A percentile compares a stretch with the other conserved stretches of the same genome.
phyloP scores from a whole-genome alignment of 2,797 vertebrate genomes.

The Spea hammondii region DNA sequence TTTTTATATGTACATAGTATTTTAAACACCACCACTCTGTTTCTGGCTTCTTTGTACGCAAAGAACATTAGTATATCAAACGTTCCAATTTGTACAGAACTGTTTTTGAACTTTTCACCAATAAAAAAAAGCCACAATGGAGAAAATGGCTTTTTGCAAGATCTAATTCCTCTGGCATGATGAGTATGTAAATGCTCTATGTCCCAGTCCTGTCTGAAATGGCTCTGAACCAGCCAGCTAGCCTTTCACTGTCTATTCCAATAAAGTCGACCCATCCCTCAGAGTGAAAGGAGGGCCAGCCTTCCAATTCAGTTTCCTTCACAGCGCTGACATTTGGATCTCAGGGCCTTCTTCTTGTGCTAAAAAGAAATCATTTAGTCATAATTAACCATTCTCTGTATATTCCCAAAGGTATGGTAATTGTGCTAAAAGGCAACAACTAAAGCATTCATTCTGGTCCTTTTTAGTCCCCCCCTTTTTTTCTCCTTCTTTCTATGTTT shows the following conservation, averaged over 20 bases:
- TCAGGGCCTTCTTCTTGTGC: conserved; percentile 62
- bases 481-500: conserved; percentile 22
- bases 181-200: conserved; percentile 71
- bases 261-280: conserved; percentile 62
- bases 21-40: too few species aligned
- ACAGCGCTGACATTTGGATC: conserved; percentile 68
- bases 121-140: conserved; percentile 57
- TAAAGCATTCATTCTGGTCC: conserved; percentile 67
- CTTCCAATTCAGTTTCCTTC: conserved; percentile 70
- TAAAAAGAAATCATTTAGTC: conserved; percentile 71
- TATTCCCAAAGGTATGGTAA: conserved; percentile 71
- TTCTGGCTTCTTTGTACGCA: too few species aligned
- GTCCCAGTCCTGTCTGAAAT: conserved; percentile 59
- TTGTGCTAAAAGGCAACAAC: conserved; percentile 73
- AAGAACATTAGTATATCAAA: too few species aligned
- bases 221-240: conserved; percentile 63
- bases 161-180: conserved; percentile 64
- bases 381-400: conserved; percentile 73
- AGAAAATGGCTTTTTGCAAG: conserved; percentile 61
- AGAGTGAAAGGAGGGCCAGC: conserved; percentile 62
- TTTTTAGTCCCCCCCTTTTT: conserved; percentile 60
- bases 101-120: too few species aligned
- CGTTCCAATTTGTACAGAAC: too few species aligned
- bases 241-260: conserved; percentile 69
- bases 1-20: too few species aligned